Evolutionary conservation across 2,888 invertebrate species (phyloP).

Genomic region (Mesopsocus fuscifrons): DNA sequence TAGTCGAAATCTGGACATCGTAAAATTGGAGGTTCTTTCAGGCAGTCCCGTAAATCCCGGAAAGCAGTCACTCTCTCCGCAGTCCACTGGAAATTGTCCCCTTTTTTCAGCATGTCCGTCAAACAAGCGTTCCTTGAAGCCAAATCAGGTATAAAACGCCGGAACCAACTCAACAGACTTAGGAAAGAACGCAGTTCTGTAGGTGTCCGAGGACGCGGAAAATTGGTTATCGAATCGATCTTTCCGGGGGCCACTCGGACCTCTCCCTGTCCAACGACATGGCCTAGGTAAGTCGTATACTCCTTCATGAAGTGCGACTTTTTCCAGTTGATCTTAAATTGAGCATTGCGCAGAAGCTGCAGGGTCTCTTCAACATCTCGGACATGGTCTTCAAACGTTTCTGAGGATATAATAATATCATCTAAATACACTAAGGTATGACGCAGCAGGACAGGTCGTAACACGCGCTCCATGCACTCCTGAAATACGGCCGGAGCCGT

Average conservation of each 20-base stretch:
- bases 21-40: slow-evolving; percentile 10
- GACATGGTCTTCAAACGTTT: background rate
- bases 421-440: background rate
- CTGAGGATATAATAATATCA: slow-evolving; percentile 3
- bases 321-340: background rate
- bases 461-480: slow-evolving; percentile 18
- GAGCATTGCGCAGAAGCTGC: background rate
- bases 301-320: background rate
- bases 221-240: background rate
- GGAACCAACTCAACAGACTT: background rate
- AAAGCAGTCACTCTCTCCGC: slow-evolving; percentile 11
- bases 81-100: slow-evolving; percentile 9
- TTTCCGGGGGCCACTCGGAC: background rate
- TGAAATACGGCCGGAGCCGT: slow-evolving; percentile 21
- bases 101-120: slow-evolving; percentile 8
- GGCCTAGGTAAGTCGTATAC: background rate
- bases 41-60: slow-evolving; percentile 8
- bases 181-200: background rate
- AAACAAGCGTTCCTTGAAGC: slow-evolving; percentile 11
- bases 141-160: slow-evolving; percentile 14
- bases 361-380: background rate
- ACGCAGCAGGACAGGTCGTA: slow-evolving; percentile 14
- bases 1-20: slow-evolving; percentile 12
- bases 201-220: background rate
- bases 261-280: background rate